phyloP scores from a whole-genome alignment of 2,797 vertebrate genomes.

The Enteromius mattozi region DNA sequence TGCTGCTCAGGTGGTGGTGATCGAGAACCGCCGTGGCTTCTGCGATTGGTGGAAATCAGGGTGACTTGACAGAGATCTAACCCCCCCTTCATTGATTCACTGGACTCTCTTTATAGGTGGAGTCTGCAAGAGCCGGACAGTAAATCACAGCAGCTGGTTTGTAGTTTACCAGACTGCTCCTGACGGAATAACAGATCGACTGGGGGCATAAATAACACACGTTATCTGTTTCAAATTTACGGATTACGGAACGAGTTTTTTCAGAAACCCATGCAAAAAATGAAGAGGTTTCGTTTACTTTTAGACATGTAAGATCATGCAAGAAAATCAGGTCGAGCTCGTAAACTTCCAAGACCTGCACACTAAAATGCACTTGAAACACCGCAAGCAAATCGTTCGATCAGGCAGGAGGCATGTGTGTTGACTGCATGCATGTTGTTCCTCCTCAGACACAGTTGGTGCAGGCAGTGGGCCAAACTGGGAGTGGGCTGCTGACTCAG shows the following conservation, averaged over 20 bases:
- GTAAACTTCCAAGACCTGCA: slow-evolving; percentile 6
- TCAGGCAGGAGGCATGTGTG: slow-evolving; percentile 25
- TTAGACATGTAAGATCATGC: slow-evolving; percentile 54
- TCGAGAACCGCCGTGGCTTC: slow-evolving; percentile 3
- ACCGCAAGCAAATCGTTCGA: not conserved
- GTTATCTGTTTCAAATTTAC: not conserved
- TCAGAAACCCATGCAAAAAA: slow-evolving; percentile 7
- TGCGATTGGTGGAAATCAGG: slow-evolving; percentile 22
- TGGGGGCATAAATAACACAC: not conserved
- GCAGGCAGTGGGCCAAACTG: slow-evolving; percentile 73
- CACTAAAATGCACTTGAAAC: slow-evolving; percentile 16
- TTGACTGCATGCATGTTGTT: slow-evolving; percentile 50
- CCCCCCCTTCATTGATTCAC: slow-evolving; percentile 41
- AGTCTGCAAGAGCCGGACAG: slow-evolving; percentile 27
- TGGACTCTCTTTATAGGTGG: slow-evolving; percentile 26
- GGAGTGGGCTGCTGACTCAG: slow-evolving; percentile 83
- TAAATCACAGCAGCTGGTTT: slow-evolving; percentile 39
- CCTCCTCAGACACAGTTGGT: slow-evolving; percentile 55
- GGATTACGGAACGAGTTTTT: not conserved
- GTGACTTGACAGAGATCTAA: slow-evolving; percentile 20
- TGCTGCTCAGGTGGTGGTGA: slow-evolving; percentile 4
- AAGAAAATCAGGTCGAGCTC: slow-evolving; percentile 68
- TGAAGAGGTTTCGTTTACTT: not conserved
- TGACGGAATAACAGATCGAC: not conserved
- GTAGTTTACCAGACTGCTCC: slow-evolving; percentile 33